These are phyloP conservation scores for Microcebus griseorufus DNA, from an alignment of 2,113 vertebrate species.

Conservation along the genomic window DNA sequence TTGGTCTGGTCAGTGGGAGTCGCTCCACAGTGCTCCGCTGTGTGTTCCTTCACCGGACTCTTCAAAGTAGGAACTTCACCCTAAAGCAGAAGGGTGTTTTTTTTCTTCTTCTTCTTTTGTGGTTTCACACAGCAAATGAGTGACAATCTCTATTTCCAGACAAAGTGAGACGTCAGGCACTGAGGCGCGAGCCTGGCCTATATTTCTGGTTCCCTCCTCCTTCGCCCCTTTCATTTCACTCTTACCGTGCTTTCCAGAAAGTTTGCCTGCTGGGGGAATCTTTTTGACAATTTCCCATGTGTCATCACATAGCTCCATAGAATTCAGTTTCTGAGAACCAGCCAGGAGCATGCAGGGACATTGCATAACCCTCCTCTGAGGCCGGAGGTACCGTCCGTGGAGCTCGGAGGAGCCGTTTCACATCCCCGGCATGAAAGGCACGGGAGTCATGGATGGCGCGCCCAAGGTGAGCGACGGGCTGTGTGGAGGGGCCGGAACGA, in stretches of 20 bases:
- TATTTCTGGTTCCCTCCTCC: not conserved
- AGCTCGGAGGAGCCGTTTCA: not conserved
- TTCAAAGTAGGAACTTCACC: conserved; percentile 83
- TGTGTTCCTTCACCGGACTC: not conserved
- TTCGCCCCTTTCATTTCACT: not conserved
- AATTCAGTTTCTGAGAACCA: conserved; percentile 45
- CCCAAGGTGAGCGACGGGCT: conserved; percentile 54
- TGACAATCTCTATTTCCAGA: conserved; percentile 58
- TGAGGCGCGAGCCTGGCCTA: fast-evolving
- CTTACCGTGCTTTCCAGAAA: not conserved
- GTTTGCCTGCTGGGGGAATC: not conserved
- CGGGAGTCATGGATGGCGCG: fast-evolving
- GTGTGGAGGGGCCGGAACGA: fast-evolving
- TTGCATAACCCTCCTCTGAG: not conserved
- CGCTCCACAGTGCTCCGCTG: not conserved
- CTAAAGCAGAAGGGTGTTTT: conserved; percentile 70
- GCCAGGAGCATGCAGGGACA: conserved; percentile 31
- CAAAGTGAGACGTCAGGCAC: not conserved
- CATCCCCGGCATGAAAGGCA: conserved; percentile 28
- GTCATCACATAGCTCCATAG: conserved; percentile 6
- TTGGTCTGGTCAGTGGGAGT: not conserved
- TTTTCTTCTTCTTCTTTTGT: conserved; percentile 70
- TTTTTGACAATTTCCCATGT: not conserved
- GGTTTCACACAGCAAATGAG: conserved; percentile 67
- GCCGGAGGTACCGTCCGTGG: fast-evolving